A percentile compares a stretch with the other conserved stretches of the same genome.
phyloP scores from a whole-genome alignment of 1,140 invertebrate species.

The Papilio helenus region DNA sequence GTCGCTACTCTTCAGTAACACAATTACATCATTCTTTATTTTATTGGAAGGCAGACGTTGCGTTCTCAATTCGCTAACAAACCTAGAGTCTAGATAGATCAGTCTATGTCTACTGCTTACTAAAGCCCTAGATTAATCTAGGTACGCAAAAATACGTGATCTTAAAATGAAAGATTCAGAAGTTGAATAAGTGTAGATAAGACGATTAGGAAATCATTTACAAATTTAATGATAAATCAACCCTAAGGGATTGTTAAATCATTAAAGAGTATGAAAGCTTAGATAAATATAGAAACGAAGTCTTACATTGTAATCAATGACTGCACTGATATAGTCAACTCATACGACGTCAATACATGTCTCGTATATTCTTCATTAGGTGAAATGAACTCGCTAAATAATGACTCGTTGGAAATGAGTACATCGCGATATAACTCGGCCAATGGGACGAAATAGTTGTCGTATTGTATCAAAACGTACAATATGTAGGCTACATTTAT shows the following conservation, averaged over 20 bases:
- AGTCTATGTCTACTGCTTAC: not conserved
- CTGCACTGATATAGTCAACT: not conserved
- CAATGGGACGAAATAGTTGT: not conserved
- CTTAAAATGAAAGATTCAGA: too few relatives aligned
- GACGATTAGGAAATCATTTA: too few relatives aligned
- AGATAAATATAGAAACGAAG: too few relatives aligned
- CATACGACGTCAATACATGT: not conserved
- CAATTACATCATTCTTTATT: not conserved
- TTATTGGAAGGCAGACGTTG: not conserved
- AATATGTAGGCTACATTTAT: not conserved
- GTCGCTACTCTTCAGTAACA: not conserved
- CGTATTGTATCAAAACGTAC: not conserved
- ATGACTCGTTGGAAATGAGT: not conserved
- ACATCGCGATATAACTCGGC: not conserved
- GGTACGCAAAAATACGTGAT: too few relatives aligned
- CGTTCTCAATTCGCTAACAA: not conserved
- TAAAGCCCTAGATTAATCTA: too few relatives aligned
- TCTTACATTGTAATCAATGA: not conserved
- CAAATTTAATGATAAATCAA: too few relatives aligned
- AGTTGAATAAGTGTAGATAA: too few relatives aligned
- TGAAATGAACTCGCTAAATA: slow-evolving; percentile 5
- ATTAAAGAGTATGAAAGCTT: too few relatives aligned
- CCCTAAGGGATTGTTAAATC: too few relatives aligned
- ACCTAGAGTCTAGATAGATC: not conserved
- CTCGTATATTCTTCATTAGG: not conserved